Evolutionary conservation across 2,113 vertebrate genomes (phyloP), one percentile per base, ranked within the genome.

Genomic region (Ceyx melanurus): DNA sequence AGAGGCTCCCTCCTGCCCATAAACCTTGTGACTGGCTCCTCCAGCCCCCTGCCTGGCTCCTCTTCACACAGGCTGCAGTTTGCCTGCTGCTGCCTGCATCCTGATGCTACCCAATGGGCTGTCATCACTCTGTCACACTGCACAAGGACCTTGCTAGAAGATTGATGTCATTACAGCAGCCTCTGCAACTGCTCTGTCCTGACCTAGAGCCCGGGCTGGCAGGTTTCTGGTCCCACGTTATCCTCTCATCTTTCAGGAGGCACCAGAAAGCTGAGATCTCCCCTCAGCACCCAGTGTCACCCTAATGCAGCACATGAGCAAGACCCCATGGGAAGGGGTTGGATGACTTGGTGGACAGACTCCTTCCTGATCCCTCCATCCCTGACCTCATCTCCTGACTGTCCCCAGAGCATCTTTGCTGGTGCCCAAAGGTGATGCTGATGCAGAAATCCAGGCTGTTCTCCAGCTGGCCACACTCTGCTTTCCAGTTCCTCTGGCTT

Each of bases 271-370:
- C 64, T 31, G 29, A 5, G 6, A 12, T 12, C 4, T 20, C 28
- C 35, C 35, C 37, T 42, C 51, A 33, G 4, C 16, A 28, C 26
- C 42, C 53, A 25, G 8, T 13, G 48, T 40, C 53, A 50, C 51
- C 56, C 35, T 33, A 8, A 3, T 1, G 26, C 22, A 12, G n/a
- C 3, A 17, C 46, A 15, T 0, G 0, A 54, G 26, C 11, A 13
- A 40, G n/a, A 23, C 28, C 19, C 56, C 28, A 14, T 1, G 9
- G 37, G 6, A 57, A 33, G 48, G 11, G 20, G 16, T 5, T 13
- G 43, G 56, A 19, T 23, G 29, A 9, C n/a, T 70, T 28, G n/a
- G 16, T 13, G 62, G 23, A 28, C 40, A 43, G 46, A 46, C 7
- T 21, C 15, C 56, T 29, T 26, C 19, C 65, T 77, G 37, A 37